Base-by-base conservation (phyloP, 2,888 invertebrate species). In the Drosophila macrospina region DNA sequence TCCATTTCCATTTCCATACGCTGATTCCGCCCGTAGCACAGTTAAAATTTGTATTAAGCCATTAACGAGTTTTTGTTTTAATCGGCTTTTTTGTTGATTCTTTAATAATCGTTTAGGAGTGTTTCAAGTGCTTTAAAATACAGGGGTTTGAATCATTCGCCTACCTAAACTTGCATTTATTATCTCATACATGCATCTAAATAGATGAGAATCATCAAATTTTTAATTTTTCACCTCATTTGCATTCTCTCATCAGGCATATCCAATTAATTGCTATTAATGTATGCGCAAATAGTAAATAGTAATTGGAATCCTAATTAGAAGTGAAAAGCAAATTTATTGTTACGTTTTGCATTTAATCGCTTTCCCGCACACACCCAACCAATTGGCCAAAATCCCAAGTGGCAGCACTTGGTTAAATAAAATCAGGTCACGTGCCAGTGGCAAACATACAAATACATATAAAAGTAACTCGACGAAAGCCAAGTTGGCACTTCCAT, bases 381-480 rank as follows among this genome's bases (percentile, higher is more conserved):
- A 54, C 36, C 36, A 54, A 55, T 75, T 62, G 45, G 57, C 56
- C 36, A 10, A 39, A 55, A 41, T 50, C 50, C 26, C 13, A 44
- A 50, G 44, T n/a, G 24, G 20, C 32, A 36, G 16, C 34, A 41
- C 16, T 54, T 15, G n/a, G 32, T 55, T 50, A 28, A 66, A 68
- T 60, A 60, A 72, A 75, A 70, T 61, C 74, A 44, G 51, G 61
- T 76, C 76, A 77, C 76, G 76, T 77, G 39, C 63, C 36, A 52
- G 28, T 30, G 42, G n/a, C 51, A 44, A 8, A 28, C 30, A 32
- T 47, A 44, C 37, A 59, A 50, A 47, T 42, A n/a, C n/a, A n/a
- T n/a, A n/a, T n/a, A n/a, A n/a, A 28, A 42, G 26, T 11, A 48
- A 45, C 11, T 28, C 41, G 11, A 45, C 10, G 15, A 13, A 24